phyloP scores from a whole-genome alignment of 2,888 invertebrate species.

The Ganaspis brasiliensis region DNA sequence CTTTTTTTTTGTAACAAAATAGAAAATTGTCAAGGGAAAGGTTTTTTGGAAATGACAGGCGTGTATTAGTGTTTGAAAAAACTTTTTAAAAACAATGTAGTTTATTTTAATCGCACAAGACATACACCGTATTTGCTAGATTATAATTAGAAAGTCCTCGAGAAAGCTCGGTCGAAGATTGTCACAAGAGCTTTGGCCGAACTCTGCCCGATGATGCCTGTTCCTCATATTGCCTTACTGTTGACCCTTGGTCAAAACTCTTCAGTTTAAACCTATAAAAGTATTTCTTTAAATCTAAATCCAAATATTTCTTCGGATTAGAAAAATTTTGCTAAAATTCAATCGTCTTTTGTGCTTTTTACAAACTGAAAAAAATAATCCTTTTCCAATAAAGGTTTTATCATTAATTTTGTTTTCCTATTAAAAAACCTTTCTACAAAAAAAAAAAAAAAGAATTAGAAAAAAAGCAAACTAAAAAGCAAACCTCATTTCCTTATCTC shows the following conservation, averaged over 20 bases:
- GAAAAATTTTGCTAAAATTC: slow-evolving; percentile 76
- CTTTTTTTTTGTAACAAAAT: too few relatives aligned
- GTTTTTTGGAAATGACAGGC: slow-evolving; percentile 34
- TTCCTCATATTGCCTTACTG: slow-evolving; percentile 78
- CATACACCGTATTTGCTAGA: slow-evolving; percentile 80
- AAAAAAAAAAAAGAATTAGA: too few relatives aligned
- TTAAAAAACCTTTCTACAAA: too few relatives aligned
- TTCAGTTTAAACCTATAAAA: slow-evolving; percentile 59
- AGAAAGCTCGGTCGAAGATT: slow-evolving; percentile 68
- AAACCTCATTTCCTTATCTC: slow-evolving; percentile 47
- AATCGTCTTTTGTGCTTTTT: slow-evolving; percentile 62
- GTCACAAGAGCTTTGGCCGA: slow-evolving; percentile 66
- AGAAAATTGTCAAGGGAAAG: slow-evolving; percentile 53
- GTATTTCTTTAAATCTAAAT: slow-evolving; percentile 72
- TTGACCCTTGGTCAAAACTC: slow-evolving; percentile 76
- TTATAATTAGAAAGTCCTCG: slow-evolving; percentile 75
- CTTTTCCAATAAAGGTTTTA: too few relatives aligned
- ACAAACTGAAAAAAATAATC: background rate
- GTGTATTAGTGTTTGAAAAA: slow-evolving; percentile 43
- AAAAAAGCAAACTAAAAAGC: background rate
- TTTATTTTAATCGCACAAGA: slow-evolving; percentile 81
- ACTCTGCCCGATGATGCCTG: slow-evolving; percentile 68
- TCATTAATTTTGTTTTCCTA: too few relatives aligned
- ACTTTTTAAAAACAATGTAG: slow-evolving; percentile 80
- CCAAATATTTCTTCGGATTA: slow-evolving; percentile 78